A percentile compares a stretch with the other conserved stretches of the same genome.
phyloP scores from a whole-genome alignment of 2,113 vertebrate genomes.

The Miniopterus natalensis region DNA sequence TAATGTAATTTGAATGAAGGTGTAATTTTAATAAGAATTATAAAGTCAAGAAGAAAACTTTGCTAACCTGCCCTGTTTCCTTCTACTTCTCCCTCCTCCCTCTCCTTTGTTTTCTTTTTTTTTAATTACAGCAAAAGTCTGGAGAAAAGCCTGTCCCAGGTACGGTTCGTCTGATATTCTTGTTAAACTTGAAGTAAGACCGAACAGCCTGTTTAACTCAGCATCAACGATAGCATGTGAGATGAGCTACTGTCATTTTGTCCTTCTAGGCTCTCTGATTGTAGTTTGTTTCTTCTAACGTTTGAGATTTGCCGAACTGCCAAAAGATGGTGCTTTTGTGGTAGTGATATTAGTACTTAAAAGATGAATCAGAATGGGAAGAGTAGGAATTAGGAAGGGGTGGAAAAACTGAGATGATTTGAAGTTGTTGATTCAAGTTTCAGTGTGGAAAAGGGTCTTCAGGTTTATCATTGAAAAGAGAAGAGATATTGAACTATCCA shows the following conservation, averaged over 20 bases:
- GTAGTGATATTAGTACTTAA: not conserved
- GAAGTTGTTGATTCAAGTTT: constrained; percentile 12
- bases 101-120: not conserved
- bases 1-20: constrained; percentile 25
- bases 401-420: not conserved
- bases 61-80: constrained; percentile 45
- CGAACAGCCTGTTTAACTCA: not conserved
- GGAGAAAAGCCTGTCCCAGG: constrained; percentile 99
- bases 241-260: constrained; percentile 20
- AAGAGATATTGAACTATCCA: not conserved
- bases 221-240: not conserved
- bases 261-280: not conserved
- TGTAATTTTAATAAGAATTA: constrained; percentile 63
- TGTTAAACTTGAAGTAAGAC: constrained; percentile 45
- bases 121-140: constrained; percentile 93
- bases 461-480: not conserved
- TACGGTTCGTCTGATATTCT: constrained; percentile 85
- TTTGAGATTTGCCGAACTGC: constrained; percentile 29
- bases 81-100: not conserved
- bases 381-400: not conserved
- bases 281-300: not conserved
- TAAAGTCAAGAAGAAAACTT: constrained; percentile 38
- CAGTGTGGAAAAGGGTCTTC: not conserved
- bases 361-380: constrained; percentile 7
- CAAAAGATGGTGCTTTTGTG: constrained; percentile 40